Percentiles rank a stretch among this genome's conserved stretches.
These are phyloP conservation scores for Heliconius hewitsoni DNA, from an alignment of 1,140 invertebrate species.

Conservation along the genomic window DNA sequence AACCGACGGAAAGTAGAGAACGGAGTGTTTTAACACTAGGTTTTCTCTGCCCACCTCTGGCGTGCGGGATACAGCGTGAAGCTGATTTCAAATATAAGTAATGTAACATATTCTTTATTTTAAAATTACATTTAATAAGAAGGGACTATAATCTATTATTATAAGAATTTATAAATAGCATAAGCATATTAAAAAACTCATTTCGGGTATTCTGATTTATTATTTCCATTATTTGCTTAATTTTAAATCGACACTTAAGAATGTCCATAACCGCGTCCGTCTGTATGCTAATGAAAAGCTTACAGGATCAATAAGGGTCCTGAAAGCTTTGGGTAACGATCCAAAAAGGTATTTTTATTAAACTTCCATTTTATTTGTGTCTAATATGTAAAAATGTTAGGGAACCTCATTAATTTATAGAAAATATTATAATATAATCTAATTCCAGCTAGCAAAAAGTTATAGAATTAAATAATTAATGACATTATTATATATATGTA, in stretches of 20 bases:
- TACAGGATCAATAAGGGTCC: conserved; percentile 31
- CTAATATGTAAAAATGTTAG: background rate
- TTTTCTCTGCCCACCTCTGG: no score
- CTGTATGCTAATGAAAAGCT: conserved; percentile 39
- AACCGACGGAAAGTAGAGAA: no score
- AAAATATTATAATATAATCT: no score
- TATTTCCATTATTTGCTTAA: conserved; percentile 21
- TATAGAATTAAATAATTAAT: background rate
- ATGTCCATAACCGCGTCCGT: conserved; percentile 24
- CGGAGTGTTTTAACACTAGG: no score
- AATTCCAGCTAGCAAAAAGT: no score
- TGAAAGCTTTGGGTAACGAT: conserved; percentile 15
- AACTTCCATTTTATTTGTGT: conserved; percentile 14
- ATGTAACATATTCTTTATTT: background rate
- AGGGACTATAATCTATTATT: background rate
- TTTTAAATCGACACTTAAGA: conserved; percentile 25
- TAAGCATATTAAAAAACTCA: background rate
- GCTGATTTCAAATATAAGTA: no score
- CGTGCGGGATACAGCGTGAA: no score
- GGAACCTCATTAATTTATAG: background rate
- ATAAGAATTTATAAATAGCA: background rate
- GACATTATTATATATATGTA: background rate
- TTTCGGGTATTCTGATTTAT: conserved; percentile 10
- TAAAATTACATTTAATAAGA: background rate
- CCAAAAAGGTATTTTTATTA: conserved; percentile 17